Evolutionary conservation across 1,140 invertebrate species (phyloP).

Genomic region (Tetramorium simillimum): DNA sequence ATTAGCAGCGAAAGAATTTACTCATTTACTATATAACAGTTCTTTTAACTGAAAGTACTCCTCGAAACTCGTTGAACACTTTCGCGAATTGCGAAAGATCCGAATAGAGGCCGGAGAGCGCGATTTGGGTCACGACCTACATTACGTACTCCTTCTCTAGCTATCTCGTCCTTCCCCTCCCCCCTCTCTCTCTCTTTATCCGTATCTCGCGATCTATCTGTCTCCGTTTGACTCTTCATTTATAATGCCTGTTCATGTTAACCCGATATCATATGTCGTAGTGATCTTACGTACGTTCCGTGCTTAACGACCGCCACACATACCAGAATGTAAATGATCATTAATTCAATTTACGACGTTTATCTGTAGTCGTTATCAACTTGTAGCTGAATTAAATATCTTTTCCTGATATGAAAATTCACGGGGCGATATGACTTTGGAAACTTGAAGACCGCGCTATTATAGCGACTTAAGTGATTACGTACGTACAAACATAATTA

Average conservation of each 20-base stretch:
- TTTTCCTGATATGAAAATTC: neutral
- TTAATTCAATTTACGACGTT: slow-evolving; percentile 37
- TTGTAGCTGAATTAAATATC: slow-evolving; percentile 4
- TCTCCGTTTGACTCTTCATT: slow-evolving; percentile 33
- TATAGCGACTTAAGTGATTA: neutral
- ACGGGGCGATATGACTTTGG: neutral
- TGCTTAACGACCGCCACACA: slow-evolving; percentile 7
- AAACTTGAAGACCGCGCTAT: neutral
- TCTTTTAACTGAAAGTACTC: slow-evolving; percentile 15
- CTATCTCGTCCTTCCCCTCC: neutral
- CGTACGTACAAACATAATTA: neutral
- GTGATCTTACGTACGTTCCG: slow-evolving; percentile 18
- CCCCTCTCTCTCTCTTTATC: slow-evolving; percentile 28
- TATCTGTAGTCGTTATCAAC: slow-evolving; percentile 38
- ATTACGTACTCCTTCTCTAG: slow-evolving; percentile 54
- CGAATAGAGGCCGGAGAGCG: slow-evolving; percentile 63
- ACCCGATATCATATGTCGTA: slow-evolving; percentile 48
- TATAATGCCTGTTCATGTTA: slow-evolving; percentile 38
- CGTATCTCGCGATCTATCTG: slow-evolving; percentile 48
- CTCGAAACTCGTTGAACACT: slow-evolving; percentile 68
- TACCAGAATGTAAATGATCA: slow-evolving; percentile 27
- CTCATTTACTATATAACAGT: neutral
- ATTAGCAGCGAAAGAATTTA: neutral
- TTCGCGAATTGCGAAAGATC: slow-evolving; percentile 71
- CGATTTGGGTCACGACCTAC: slow-evolving; percentile 73